Evolutionary conservation across 1,140 invertebrate species (phyloP).

Genomic region (Calliopsis andreniformis): DNA sequence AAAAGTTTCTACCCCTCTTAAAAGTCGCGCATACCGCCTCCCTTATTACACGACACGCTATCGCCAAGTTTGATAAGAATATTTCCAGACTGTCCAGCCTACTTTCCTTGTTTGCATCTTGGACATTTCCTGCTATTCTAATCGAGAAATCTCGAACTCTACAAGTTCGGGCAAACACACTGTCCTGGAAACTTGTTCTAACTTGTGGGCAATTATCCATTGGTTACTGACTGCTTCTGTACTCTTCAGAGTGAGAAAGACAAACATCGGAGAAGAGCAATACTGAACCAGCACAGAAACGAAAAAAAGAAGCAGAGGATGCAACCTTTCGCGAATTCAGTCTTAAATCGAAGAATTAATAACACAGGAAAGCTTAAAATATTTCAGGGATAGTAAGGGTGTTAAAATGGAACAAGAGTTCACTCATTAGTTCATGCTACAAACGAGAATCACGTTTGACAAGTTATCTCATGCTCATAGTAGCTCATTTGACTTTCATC

Average conservation of each 20-base stretch:
- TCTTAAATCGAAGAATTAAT: background rate
- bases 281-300: too few species aligned
- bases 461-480: too few species aligned
- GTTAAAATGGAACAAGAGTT: too few species aligned
- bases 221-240: background rate
- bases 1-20: slow-evolving; percentile 20
- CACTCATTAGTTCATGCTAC: too few species aligned
- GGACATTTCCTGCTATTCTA: background rate
- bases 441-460: too few species aligned
- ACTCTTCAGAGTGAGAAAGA: background rate
- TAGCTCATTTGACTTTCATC: too few species aligned
- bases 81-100: background rate
- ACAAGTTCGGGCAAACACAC: background rate
- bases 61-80: slow-evolving; percentile 25
- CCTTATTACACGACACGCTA: slow-evolving; percentile 9
- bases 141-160: background rate
- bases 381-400: too few species aligned
- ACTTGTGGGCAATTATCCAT: slow-evolving; percentile 25
- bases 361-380: too few species aligned
- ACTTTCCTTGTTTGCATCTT: slow-evolving; percentile 1
- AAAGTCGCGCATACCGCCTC: background rate
- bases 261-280: background rate
- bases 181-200: slow-evolving; percentile 14
- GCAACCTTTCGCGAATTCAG: too few species aligned
- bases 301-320: too few species aligned